phyloP scores from a whole-genome alignment of 2,888 invertebrate genomes.

The Enchytraeus crypticus region DNA sequence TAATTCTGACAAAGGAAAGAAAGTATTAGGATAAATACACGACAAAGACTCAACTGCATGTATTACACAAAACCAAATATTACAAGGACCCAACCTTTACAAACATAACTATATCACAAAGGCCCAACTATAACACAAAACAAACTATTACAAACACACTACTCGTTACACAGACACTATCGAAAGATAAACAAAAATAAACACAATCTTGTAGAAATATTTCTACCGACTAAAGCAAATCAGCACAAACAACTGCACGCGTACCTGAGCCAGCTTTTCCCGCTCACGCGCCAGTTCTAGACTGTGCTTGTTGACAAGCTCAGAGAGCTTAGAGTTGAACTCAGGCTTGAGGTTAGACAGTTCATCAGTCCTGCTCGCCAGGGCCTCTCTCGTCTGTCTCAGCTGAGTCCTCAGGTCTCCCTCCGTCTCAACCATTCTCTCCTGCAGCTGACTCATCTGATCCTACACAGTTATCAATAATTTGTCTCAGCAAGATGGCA shows the following conservation, averaged over 20 bases:
- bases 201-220: too few relatives aligned
- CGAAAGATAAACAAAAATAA: too few relatives aligned
- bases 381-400: conserved; percentile 38
- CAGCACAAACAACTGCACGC: neutral
- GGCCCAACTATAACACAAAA: too few relatives aligned
- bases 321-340: conserved; percentile 37
- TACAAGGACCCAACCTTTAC: too few relatives aligned
- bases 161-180: too few relatives aligned
- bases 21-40: too few relatives aligned
- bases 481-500: neutral
- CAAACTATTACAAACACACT: too few relatives aligned
- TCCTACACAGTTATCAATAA: conserved; percentile 31
- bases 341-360: conserved; percentile 42
- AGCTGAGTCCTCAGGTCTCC: conserved; percentile 38
- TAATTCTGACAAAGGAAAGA: too few relatives aligned
- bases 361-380: conserved; percentile 37
- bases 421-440: conserved; percentile 40
- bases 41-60: too few relatives aligned
- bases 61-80: too few relatives aligned
- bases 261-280: conserved; percentile 41
- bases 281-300: conserved; percentile 41
- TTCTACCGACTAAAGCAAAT: neutral
- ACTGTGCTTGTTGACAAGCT: conserved; percentile 38
- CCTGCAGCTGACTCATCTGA: conserved; percentile 38
- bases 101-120: too few relatives aligned